Evolutionary conservation across 2,888 invertebrate genomes (phyloP).

Genomic region (Drosophila emarginata): DNA sequence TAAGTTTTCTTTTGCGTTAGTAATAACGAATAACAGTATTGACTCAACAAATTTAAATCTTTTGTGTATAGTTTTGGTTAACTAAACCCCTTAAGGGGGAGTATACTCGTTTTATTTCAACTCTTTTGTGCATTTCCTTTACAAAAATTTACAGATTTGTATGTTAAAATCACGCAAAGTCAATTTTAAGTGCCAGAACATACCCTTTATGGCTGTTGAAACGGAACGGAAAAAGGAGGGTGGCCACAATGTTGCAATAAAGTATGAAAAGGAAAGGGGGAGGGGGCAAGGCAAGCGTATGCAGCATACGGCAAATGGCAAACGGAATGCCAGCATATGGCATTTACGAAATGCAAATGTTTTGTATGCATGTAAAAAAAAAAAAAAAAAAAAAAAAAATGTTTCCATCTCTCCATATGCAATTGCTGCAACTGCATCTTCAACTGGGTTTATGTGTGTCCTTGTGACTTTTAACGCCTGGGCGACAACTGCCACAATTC

Average conservation of each 20-base stretch:
- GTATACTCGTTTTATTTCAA: too few species aligned
- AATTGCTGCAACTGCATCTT: slow-evolving; percentile 5
- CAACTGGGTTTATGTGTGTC: slow-evolving; percentile 48
- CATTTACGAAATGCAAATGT: slow-evolving; percentile 40
- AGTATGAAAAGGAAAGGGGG: slow-evolving; percentile 10
- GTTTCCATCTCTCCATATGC: neutral
- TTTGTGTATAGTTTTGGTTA: too few species aligned
- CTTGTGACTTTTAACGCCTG: slow-evolving; percentile 77
- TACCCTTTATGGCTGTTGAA: slow-evolving; percentile 51
- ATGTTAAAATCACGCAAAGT: slow-evolving; percentile 69
- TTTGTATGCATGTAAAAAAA: slow-evolving; percentile 21
- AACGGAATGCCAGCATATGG: slow-evolving; percentile 35
- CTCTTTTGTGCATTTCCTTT: neutral
- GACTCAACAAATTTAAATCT: too few species aligned
- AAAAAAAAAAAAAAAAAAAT: neutral
- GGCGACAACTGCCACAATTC: slow-evolving; percentile 63
- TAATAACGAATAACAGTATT: too few species aligned
- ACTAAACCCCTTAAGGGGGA: too few species aligned
- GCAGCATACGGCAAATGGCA: slow-evolving; percentile 32
- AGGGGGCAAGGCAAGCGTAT: slow-evolving; percentile 37
- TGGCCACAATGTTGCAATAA: slow-evolving; percentile 69
- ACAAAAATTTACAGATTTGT: slow-evolving; percentile 30
- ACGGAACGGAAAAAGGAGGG: slow-evolving; percentile 21
- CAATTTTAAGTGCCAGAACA: slow-evolving; percentile 46
- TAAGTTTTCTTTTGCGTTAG: neutral